Conservation (phyloP, 1,140 invertebrate species). For the Probaryconus sp. region DNA sequence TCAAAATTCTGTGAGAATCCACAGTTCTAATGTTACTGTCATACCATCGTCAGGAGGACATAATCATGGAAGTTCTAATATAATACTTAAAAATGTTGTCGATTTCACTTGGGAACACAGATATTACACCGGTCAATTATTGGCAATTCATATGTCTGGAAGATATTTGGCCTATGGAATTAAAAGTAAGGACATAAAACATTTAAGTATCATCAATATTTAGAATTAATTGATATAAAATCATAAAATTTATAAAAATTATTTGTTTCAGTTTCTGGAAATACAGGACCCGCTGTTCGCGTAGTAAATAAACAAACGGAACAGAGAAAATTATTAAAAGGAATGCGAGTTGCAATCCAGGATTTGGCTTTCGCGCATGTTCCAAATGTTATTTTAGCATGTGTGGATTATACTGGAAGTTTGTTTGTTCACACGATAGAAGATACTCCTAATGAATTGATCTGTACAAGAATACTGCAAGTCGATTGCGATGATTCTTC, state of each 20-base stretch:
- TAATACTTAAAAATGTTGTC: slow-evolving; percentile 93
- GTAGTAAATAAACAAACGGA: slow-evolving; percentile 88
- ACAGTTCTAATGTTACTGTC: slow-evolving; percentile 84
- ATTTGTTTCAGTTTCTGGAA: slow-evolving; percentile 72
- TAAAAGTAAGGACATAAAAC: slow-evolving; percentile 82
- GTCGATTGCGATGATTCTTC: slow-evolving; percentile 73
- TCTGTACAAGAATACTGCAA: slow-evolving; percentile 79
- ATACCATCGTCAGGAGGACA: slow-evolving; percentile 84
- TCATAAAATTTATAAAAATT: background rate
- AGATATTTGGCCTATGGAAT: slow-evolving; percentile 94
- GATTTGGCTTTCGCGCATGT: slow-evolving; percentile 94
- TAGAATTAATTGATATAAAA: background rate
- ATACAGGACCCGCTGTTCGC: slow-evolving; percentile 87
- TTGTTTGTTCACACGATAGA: slow-evolving; percentile 90
- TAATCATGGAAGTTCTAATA: slow-evolving; percentile 89
- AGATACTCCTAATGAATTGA: slow-evolving; percentile 80
- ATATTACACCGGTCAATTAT: slow-evolving; percentile 90
- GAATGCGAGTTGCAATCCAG: slow-evolving; percentile 89
- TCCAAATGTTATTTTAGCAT: slow-evolving; percentile 87
- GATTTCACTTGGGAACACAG: slow-evolving; percentile 95
- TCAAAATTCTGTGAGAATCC: slow-evolving; percentile 83
- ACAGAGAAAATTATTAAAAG: slow-evolving; percentile 89
- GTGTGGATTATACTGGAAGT: slow-evolving; percentile 90
- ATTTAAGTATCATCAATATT: background rate
- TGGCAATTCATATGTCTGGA: slow-evolving; percentile 92